Evolutionary conservation across 1,140 invertebrate species (phyloP), one percentile per base, ranked within the genome.

Genomic region (Drosophila nannoptera): DNA sequence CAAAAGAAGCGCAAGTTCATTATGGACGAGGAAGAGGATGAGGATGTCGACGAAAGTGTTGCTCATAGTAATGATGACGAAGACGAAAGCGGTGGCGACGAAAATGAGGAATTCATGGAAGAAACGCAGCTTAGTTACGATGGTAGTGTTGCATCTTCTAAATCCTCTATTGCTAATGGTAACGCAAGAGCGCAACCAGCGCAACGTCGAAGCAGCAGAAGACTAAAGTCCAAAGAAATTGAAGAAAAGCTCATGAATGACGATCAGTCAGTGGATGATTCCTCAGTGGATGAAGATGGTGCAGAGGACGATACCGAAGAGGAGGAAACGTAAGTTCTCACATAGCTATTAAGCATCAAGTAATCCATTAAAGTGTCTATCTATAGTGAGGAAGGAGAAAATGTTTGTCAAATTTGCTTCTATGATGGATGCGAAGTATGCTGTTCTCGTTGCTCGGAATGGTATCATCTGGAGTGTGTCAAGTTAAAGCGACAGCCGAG

Each of bases 231-330:
- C 9, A 78, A 73, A 60, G 76, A 78, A 66, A 74, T 82, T n/a
- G 73, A 75, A 62, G 69, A 72, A n/a, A 52, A 32, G 46, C 90
- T 91, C 38, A 92, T 62, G 83, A 75, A 4, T 22, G 11, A 43
- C 12, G 62, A 71, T 8, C 75, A 75, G 7, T 31, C 32, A 5
- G 56, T 1, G 2, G 14, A 59, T 29, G 43, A 36, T 35, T 22
- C 31, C 0, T 43, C 54, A 8, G 62, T 81, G 22, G 22, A 22
- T 2, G 22, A 22, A 22, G 64, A 65, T 4, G 54, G 33, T 7
- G 22, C 40, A 5, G 46, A 48, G 2, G 59, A 64, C 4, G 67
- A 48, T 4, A 45, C 38, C 9, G 91, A 92, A 31, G 91, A 92
- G 58, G 87, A 81, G 4, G 61, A 71, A 49, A 60, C 50, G 12